phyloP scores from a whole-genome alignment of 1,140 invertebrate species.

The Formica selysi region DNA sequence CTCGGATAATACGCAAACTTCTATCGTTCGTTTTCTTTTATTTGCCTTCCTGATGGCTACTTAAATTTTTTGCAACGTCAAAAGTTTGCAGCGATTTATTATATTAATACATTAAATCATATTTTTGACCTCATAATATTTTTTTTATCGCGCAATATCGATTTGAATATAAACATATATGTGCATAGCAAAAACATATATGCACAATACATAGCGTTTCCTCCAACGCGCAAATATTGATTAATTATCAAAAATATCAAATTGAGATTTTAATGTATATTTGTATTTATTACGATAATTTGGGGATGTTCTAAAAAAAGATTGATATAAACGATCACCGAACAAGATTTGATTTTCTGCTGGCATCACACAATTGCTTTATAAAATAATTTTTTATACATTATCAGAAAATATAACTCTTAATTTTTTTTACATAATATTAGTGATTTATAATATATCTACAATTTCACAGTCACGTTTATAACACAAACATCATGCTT shows the following conservation, averaged over 20 bases:
- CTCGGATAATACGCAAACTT: slow-evolving; percentile 68
- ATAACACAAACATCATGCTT: slow-evolving; percentile 31
- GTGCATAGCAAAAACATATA: neutral
- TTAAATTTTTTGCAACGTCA: neutral
- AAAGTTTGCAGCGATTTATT: neutral
- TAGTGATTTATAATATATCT: neutral
- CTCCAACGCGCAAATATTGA: neutral
- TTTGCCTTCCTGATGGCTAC: neutral
- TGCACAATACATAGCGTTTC: neutral
- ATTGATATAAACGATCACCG: neutral
- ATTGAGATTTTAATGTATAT: neutral
- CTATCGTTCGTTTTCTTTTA: slow-evolving; percentile 41
- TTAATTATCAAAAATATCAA: neutral
- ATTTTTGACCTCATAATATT: neutral
- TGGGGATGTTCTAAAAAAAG: neutral
- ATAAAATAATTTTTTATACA: neutral
- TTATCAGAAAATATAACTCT: neutral
- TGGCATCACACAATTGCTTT: neutral
- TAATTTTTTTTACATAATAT: slow-evolving; percentile 15
- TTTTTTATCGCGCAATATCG: neutral
- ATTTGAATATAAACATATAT: slow-evolving; percentile 1
- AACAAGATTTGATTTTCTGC: neutral
- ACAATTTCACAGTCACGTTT: slow-evolving; percentile 5
- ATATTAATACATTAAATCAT: slow-evolving; percentile 13
- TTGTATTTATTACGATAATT: slow-evolving; percentile 5